Evolutionary conservation across 2,113 vertebrate genomes (phyloP), one percentile per base, ranked within the genome.

Genomic region (Leptocoma aspasia): DNA sequence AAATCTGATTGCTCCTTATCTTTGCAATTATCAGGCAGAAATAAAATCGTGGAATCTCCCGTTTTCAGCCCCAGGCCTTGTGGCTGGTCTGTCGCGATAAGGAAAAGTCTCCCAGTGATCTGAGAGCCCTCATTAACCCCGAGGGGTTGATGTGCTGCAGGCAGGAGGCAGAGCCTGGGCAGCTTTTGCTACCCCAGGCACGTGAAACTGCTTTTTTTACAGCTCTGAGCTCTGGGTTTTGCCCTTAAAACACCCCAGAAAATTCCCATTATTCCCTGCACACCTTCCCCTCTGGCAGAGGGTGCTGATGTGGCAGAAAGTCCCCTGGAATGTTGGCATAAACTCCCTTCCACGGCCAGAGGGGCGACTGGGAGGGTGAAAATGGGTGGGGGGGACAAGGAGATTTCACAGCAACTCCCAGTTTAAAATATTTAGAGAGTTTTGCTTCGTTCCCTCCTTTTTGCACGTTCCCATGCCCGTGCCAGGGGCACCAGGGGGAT

Each of bases 381-480:
- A 50, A 27, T 2, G 47, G 11, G 24, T 5, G 2, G 23, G 0
- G 30, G 0, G 23, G 57, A 15, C 33, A 15, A 47, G 0, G 5
- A 3, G 9, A 7, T 1, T n/a, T 73, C 6, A 2, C 27, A 65
- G 41, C 50, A 30, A 0, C 27, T 31, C 75, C 56, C 22, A 9
- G 4, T 3, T 72, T 20, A 10, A 16, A 22, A 16, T 11, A 4
- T 31, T 45, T 2, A 1, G 24, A 7, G 54, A 22, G 6, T 47
- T 84, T n/a, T 81, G 15, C 50, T 69, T 33, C 22, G 3, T 80
- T 41, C 28, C 23, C 23, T 66, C 11, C 9, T 6, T 9, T 53
- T 4, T 16, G 21, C 39, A 2, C 1, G 0, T 21, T 15, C 10
- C 65, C 4, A 0, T 7, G 26, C 7, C 37, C 11, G 2, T 39